Conservation (phyloP, 30 jellyfish, hydroid and myxozoan species). For the Pelagia noctiluca region DNA sequence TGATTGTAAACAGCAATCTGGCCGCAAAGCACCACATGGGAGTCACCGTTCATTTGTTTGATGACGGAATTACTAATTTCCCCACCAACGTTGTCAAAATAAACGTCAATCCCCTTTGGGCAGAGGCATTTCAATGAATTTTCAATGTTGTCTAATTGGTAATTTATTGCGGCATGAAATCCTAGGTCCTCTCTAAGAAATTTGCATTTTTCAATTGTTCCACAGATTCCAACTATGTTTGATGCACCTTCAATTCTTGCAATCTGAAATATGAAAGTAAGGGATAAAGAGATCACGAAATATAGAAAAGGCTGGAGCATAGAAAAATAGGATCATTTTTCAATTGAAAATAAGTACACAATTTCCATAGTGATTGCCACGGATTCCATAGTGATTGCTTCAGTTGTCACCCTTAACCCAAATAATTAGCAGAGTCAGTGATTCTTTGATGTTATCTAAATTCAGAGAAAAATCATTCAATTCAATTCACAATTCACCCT, state of each 20-base stretch:
- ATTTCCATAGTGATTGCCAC: no score
- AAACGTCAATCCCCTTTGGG: conserved; percentile 68
- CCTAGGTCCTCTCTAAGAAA: conserved; percentile 29
- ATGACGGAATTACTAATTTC: conserved; percentile 57
- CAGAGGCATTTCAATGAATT: conserved; percentile 34
- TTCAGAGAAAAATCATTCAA: neutral
- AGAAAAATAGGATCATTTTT: no score
- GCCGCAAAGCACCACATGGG: conserved; percentile 67
- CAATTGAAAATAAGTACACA: no score
- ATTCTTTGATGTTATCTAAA: no score
- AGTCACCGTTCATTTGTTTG: conserved; percentile 26
- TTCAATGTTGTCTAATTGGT: conserved; percentile 52
- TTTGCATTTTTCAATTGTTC: conserved; percentile 64
- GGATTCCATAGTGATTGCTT: no score
- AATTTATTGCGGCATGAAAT: conserved; percentile 59
- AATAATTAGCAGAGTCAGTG: no score
- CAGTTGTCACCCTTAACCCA: no score
- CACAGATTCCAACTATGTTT: conserved; percentile 70
- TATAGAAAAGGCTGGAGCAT: no score
- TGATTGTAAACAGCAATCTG: conserved; percentile 61
- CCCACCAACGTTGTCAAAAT: conserved; percentile 81
- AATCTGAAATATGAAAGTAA: conserved; percentile 9
- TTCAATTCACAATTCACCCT: neutral
- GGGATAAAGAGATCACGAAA: neutral
- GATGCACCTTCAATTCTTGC: conserved; percentile 56